A percentile compares a stretch with the other conserved stretches of the same genome.
Evolutionary conservation across 64 coral and sea anemone species (phyloP).

Genomic region (Actinia tenebrosa): DNA sequence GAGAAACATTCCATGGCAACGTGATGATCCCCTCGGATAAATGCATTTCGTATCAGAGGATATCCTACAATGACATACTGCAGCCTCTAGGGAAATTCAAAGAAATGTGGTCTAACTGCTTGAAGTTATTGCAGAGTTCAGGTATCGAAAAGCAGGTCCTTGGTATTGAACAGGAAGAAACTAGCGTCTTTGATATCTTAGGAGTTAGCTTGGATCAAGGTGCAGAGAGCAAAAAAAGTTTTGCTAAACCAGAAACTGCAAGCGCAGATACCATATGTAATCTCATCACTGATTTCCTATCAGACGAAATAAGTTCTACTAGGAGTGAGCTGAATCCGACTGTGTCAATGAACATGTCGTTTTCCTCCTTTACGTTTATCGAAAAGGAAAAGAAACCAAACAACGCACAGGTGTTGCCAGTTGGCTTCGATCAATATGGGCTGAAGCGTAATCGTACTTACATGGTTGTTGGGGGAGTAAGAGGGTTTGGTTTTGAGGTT

Average conservation of each 20-base stretch:
- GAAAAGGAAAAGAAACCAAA: neutral
- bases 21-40: slow-evolving; percentile 39
- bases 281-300: neutral
- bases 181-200: slow-evolving; percentile 16
- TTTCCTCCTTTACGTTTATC: slow-evolving; percentile 45
- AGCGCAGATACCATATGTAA: neutral
- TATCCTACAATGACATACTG: slow-evolving; percentile 45
- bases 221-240: neutral
- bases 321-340: neutral
- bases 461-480: slow-evolving; percentile 69
- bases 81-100: slow-evolving; percentile 17
- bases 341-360: neutral
- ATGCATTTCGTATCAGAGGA: slow-evolving; percentile 35
- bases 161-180: slow-evolving; percentile 35
- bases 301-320: neutral
- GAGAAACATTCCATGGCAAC: slow-evolving; percentile 3
- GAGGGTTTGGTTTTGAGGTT: slow-evolving; percentile 80
- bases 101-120: slow-evolving; percentile 28
- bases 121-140: slow-evolving; percentile 30
- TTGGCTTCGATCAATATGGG: slow-evolving; percentile 46
- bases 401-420: slow-evolving; percentile 25
- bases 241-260: neutral
- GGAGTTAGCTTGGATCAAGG: neutral
- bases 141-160: slow-evolving; percentile 27
- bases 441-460: slow-evolving; percentile 63